Percentiles rank a stretch among this genome's conserved stretches.
Conservation (phyloP, 2,888 invertebrate species). For the Andrena trimmerana region DNA sequence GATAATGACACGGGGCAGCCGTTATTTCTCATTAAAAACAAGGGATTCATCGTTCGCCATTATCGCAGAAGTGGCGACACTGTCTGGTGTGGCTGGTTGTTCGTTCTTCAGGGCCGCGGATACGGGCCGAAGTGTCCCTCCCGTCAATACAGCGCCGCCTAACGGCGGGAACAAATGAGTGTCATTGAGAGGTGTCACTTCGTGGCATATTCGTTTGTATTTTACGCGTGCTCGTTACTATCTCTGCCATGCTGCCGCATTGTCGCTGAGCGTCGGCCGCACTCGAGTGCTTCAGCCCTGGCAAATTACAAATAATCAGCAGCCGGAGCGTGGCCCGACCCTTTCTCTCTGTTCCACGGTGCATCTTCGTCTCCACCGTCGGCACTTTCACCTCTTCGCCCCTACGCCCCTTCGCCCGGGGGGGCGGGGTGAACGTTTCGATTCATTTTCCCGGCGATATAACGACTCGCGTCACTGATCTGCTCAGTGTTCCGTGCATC, state of each 20-base stretch:
- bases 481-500: slow-evolving; percentile 56
- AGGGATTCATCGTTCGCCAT: slow-evolving; percentile 83
- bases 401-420: background rate
- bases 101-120: slow-evolving; percentile 48
- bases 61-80: slow-evolving; percentile 80
- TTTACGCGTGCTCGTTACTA: slow-evolving; percentile 78
- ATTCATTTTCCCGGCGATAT: slow-evolving; percentile 75
- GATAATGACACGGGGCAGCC: slow-evolving; percentile 67
- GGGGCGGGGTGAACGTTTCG: slow-evolving; percentile 63
- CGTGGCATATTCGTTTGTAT: slow-evolving; percentile 85
- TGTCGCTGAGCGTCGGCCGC: slow-evolving; percentile 78
- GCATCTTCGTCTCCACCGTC: slow-evolving; percentile 43
- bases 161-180: slow-evolving; percentile 69
- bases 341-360: slow-evolving; percentile 37
- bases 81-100: slow-evolving; percentile 29
- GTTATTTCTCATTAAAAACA: slow-evolving; percentile 85
- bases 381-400: slow-evolving; percentile 46
- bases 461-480: slow-evolving; percentile 74
- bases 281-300: slow-evolving; percentile 75
- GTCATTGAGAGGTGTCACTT: slow-evolving; percentile 85
- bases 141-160: slow-evolving; percentile 49
- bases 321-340: slow-evolving; percentile 45
- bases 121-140: slow-evolving; percentile 53
- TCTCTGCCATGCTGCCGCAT: slow-evolving; percentile 70
- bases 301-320: slow-evolving; percentile 81